A percentile compares a stretch with the other conserved stretches of the same genome.
Conservation (phyloP, 1,140 invertebrate genomes). For the Drosophila nebulosa region DNA sequence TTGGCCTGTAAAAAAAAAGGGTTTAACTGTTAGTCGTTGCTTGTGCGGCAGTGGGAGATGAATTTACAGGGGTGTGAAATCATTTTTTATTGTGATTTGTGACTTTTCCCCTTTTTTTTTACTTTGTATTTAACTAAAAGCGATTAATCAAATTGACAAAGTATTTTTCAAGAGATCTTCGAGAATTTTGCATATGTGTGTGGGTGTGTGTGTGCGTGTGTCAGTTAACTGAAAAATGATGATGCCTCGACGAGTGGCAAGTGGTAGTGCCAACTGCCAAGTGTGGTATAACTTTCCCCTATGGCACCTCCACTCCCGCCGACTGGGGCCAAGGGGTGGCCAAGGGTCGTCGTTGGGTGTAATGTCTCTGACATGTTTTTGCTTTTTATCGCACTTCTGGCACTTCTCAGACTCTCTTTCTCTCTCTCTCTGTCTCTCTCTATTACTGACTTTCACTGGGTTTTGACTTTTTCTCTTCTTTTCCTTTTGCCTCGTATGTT, state of each 20-base stretch:
- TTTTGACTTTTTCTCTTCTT: conserved; percentile 19
- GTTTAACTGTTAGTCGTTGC: conserved; percentile 4
- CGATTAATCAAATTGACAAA: conserved; percentile 78
- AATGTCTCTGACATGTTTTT: conserved; percentile 52
- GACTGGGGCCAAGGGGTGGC: background rate
- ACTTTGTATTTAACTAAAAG: conserved; percentile 18
- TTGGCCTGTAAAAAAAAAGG: conserved; percentile 40
- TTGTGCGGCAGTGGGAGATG: too few relatives aligned
- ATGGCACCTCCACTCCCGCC: too few relatives aligned
- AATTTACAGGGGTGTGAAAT: conserved; percentile 7
- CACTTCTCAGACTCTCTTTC: conserved; percentile 2
- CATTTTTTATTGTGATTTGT: conserved; percentile 76
- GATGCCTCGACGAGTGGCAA: background rate
- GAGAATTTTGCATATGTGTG: conserved; percentile 50
- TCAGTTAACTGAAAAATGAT: conserved; percentile 55
- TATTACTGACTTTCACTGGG: background rate
- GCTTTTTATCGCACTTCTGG: conserved; percentile 58
- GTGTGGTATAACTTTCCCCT: conserved; percentile 32
- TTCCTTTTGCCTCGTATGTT: background rate
- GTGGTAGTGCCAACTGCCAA: conserved; percentile 39
- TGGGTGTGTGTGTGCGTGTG: background rate
- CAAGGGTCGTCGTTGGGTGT: background rate
- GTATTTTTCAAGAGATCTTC: conserved; percentile 54
- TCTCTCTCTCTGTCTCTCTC: too few relatives aligned
- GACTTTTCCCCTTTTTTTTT: conserved; percentile 59